Evolutionary conservation across 2,113 vertebrate species (phyloP).

Genomic region (Lamprotornis superbus): DNA sequence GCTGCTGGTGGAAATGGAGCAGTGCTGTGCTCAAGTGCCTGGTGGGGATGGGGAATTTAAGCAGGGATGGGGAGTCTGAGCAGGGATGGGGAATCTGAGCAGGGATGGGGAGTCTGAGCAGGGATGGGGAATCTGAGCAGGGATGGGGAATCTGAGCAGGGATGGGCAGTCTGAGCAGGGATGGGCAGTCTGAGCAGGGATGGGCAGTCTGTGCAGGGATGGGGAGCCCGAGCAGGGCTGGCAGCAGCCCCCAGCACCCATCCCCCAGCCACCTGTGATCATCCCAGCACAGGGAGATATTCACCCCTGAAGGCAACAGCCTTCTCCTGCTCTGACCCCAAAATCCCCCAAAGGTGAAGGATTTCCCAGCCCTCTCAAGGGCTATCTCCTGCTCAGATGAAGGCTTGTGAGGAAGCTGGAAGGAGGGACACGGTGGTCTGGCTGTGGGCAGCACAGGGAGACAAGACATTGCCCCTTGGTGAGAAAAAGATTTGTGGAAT

Average conservation of each 20-base stretch:
- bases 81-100: accelerated
- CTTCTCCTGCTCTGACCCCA: background rate
- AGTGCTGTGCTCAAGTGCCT: accelerated
- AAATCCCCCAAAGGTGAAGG: background rate
- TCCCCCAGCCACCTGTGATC: accelerated
- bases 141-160: accelerated
- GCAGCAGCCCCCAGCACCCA: background rate
- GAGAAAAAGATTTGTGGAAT: background rate
- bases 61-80: no score
- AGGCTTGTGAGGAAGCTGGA: background rate
- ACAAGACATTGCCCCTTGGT: background rate
- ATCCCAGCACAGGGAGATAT: accelerated
- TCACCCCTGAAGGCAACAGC: background rate
- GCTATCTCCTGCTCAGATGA: accelerated
- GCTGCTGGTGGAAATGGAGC: background rate
- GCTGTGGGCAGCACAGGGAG: accelerated
- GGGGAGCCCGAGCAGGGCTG: no score
- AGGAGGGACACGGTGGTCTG: accelerated
- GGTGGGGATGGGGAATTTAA: background rate
- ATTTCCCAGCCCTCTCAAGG: background rate
- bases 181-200: accelerated
- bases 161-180: accelerated
- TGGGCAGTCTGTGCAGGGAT: accelerated
- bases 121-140: accelerated
- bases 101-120: accelerated